Base-by-base conservation (phyloP, 2,113 vertebrate species). In the Montifringilla adamsi region DNA sequence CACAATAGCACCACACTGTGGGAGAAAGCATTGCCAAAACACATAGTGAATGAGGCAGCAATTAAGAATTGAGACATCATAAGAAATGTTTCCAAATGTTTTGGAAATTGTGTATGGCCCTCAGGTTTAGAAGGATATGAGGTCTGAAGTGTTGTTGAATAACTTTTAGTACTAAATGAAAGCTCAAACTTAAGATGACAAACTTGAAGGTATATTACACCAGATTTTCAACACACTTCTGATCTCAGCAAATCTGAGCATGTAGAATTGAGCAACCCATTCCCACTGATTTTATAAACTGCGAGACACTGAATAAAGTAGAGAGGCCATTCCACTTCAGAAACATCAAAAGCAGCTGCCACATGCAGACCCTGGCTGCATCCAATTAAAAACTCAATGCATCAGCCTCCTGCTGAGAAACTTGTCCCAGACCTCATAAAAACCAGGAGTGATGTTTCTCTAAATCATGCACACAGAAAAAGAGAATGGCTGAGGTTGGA, bases 1-100 rank as follows among this genome's bases (percentile, higher is more conserved):
- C 89, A 90, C 94, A 96, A 95, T 41, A 97, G 95, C 93, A 94
- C 89, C 91, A 94, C 84, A 11, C 83, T 78, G 94, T 93, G 95
- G 95, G 91, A 89, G 77, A 94, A 84, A 60, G 41, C 47, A 70
- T 0, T 1, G 12, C 59, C 72, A 67, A 74, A 27, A 49, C 21
- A 56, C 20, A 83, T 0, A 58, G 31, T 12, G 39, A 95, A 86
- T 58, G 43, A 83, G 33, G 50, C 47, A 77, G 50, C 33, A 88
- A 67, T 59, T 69, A 80, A 33, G 30, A 92, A 84, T 0, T 52
- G 47, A 93, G 21, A 33, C n/a, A 43, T 41, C 19, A 0, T 20
- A 66, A 79, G 12, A 79, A 95, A 77, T 26, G 28, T 33, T 92
- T 66, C 28, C 10, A 41, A 76, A 60, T 24, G 28, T 55, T 74